Evolutionary conservation across 2,888 invertebrate genomes (phyloP), one percentile per base, ranked within the genome.

Genomic region (Syritta pipiens): DNA sequence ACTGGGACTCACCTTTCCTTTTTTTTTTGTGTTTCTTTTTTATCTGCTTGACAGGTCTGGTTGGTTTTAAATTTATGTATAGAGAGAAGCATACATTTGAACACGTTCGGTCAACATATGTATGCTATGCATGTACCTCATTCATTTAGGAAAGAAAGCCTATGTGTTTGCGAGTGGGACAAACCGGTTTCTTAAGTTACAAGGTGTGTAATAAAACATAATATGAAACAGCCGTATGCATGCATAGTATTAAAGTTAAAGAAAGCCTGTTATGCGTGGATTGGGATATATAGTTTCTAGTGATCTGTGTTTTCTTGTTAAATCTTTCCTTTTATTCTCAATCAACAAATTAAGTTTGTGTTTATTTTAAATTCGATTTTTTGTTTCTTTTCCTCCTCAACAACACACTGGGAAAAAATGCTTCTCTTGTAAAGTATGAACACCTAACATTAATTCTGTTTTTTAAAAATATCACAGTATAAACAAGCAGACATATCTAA

Each of bases 31-130:
- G 14, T n/a, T 22, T 46, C 32, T 32, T 6, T 9, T 24, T 24
- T 35, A 32, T 46, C 22, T 19, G 44, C 32, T 57, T 20, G 44
- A 59, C 44, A 59, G 35, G 59, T 24, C 46, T 60, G 5, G 59
- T 17, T 46, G 35, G 17, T 32, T 32, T n/a, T n/a, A n/a, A n/a
- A 35, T 14, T 35, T 14, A 14, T 35, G 14, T 12, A 14, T 12
- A n/a, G n/a, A n/a, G n/a, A n/a, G n/a, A n/a, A n/a, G 35, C 35
- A 35, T 6, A 35, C 14, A 35, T 14, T 14, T 35, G 35, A n/a
- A n/a, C 35, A 35, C 14, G 2, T 6, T 12, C 5, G 5, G 4
- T 14, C 5, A 3, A 6, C 7, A 17, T 30, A 57, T 28, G 19
- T 19, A 42, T 0, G 9, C 30, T 12, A 32, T 14, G 2, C 20